Evolutionary conservation across 2,113 vertebrate genomes (phyloP).

Genomic region (Falcunculus frontatus): DNA sequence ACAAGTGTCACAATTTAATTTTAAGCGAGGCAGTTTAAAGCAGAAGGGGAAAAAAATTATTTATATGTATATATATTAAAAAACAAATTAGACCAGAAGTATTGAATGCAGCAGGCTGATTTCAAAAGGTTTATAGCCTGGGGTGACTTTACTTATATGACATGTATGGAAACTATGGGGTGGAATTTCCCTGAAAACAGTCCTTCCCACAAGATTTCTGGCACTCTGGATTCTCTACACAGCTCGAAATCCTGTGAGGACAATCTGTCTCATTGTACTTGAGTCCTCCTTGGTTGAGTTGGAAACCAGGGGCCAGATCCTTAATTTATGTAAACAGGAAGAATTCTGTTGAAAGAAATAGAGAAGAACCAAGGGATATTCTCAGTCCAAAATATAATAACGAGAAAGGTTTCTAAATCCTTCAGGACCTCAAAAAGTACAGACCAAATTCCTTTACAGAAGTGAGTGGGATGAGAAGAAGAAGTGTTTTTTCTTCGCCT

Average conservation of each 20-base stretch:
- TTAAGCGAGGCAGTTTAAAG: background rate
- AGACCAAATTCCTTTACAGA: background rate
- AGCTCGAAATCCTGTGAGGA: background rate
- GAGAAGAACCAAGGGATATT: background rate
- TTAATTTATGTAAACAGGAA: constrained; percentile 39
- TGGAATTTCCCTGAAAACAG: constrained; percentile 52
- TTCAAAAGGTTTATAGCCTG: background rate
- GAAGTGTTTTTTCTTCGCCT: background rate
- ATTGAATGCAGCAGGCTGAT: background rate
- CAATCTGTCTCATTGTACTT: constrained; percentile 27
- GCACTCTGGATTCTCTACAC: background rate
- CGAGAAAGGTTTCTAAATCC: background rate
- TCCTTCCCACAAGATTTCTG: constrained; percentile 36
- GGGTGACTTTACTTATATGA: background rate
- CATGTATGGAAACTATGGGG: background rate
- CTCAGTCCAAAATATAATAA: background rate
- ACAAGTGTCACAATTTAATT: background rate
- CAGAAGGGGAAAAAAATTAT: background rate
- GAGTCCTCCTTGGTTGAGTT: background rate
- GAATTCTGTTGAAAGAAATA: constrained; percentile 31
- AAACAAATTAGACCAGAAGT: background rate
- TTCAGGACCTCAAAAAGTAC: background rate
- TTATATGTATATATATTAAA: background rate
- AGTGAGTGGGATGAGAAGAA: background rate
- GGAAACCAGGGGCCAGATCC: background rate